A percentile compares a stretch with the other conserved stretches of the same genome.
Evolutionary conservation across 2,113 vertebrate species (phyloP).

Genomic region (Muntiacus muntjak): DNA sequence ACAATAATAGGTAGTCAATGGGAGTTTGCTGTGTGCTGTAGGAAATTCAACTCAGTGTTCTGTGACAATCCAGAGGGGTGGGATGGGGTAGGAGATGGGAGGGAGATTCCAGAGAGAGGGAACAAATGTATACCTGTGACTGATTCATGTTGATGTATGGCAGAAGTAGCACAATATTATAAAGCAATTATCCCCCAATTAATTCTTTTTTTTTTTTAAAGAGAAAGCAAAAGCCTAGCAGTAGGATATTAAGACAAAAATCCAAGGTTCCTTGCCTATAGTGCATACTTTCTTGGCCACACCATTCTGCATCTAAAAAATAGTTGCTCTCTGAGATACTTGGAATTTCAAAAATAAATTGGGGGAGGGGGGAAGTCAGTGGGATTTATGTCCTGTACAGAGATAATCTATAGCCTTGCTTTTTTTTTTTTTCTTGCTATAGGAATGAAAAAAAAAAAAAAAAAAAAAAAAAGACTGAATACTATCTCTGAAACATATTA

Average conservation of each 20-base stretch:
- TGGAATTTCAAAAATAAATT: neutral
- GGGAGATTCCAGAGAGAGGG: neutral
- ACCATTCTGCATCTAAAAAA: neutral
- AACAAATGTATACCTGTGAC: neutral
- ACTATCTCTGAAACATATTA: conserved; percentile 48
- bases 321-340: neutral
- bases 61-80: neutral
- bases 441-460: conserved; percentile 15
- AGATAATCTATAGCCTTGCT: neutral
- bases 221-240: neutral
- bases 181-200: neutral
- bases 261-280: neutral
- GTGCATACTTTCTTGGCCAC: neutral
- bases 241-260: neutral
- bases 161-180: neutral
- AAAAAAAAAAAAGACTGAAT: neutral
- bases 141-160: neutral
- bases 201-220: neutral
- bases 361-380: neutral
- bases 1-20: neutral
- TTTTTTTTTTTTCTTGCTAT: neutral
- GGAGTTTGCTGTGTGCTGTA: neutral
- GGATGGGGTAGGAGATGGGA: neutral
- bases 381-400: neutral
- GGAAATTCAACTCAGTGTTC: neutral